Conservation (phyloP, 2,797 vertebrate species). For the Arrhamphus sclerolepis region DNA sequence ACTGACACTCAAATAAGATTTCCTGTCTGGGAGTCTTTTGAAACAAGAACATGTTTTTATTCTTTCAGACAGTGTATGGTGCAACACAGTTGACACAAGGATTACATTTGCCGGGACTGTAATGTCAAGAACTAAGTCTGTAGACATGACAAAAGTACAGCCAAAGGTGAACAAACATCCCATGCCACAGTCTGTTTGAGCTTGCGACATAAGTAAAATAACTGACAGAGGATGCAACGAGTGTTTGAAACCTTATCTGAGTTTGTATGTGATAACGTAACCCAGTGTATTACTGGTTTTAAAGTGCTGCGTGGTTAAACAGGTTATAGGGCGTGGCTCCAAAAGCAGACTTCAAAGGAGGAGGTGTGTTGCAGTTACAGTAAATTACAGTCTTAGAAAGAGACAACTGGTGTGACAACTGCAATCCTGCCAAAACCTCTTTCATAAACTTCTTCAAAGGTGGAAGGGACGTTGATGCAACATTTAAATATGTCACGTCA, state of each 20-base stretch:
- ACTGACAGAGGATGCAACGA: slow-evolving; percentile 40
- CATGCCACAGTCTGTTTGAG: background rate
- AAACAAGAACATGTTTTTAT: too few species aligned
- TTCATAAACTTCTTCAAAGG: slow-evolving; percentile 55
- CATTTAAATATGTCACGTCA: slow-evolving; percentile 52
- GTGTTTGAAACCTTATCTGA: slow-evolving; percentile 19
- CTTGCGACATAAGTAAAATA: background rate
- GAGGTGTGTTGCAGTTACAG: slow-evolving; percentile 56
- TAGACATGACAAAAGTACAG: too few species aligned
- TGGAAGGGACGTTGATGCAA: slow-evolving; percentile 39
- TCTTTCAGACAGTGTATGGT: too few species aligned
- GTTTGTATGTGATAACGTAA: slow-evolving; percentile 51
- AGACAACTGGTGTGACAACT: slow-evolving; percentile 62
- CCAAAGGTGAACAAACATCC: too few species aligned
- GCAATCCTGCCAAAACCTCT: slow-evolving; percentile 49
- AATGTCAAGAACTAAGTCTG: too few species aligned
- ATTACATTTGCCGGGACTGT: too few species aligned
- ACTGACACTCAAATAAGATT: too few species aligned
- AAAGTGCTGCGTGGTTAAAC: slow-evolving; percentile 41
- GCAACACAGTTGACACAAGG: too few species aligned
- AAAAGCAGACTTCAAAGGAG: slow-evolving; percentile 58
- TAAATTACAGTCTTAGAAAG: slow-evolving; percentile 56
- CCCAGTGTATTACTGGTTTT: slow-evolving; percentile 16
- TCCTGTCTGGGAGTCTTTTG: too few species aligned
- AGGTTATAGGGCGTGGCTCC: slow-evolving; percentile 47